Evolutionary conservation across 1,140 invertebrate species (phyloP).

Genomic region (Laodelphax striatellus): DNA sequence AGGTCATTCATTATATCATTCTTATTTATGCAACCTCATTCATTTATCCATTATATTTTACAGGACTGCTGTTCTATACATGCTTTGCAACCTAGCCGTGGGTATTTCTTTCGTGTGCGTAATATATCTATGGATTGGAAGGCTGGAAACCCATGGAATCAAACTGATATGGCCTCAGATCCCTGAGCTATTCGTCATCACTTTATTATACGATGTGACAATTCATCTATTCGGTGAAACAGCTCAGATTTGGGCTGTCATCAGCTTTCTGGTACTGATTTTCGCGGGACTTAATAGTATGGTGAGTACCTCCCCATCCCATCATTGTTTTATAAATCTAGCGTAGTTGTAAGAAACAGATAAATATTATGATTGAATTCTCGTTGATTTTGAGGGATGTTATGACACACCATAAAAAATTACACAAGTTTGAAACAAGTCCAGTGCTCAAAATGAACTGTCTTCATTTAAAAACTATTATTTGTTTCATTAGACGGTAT

Average conservation of each 20-base stretch:
- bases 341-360: no score
- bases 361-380: no score
- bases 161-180: slow-evolving; percentile 18
- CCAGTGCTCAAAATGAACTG: no score
- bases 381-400: no score
- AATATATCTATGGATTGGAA: slow-evolving; percentile 30
- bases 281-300: slow-evolving; percentile 37
- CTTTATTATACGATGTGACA: slow-evolving; percentile 35
- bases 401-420: no score
- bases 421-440: no score
- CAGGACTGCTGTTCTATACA: slow-evolving; percentile 33
- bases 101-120: slow-evolving; percentile 32
- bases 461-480: no score
- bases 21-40: no score
- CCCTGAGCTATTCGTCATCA: slow-evolving; percentile 33
- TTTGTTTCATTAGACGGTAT: no score
- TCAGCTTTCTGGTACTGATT: slow-evolving; percentile 32
- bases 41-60: not conserved
- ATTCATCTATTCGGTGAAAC: slow-evolving; percentile 24
- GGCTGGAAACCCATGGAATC: slow-evolving; percentile 16
- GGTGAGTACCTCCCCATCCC: slow-evolving; percentile 27
- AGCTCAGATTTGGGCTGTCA: slow-evolving; percentile 30
- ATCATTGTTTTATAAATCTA: no score
- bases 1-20: no score
- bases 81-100: slow-evolving; percentile 32